A percentile compares a stretch with the other conserved stretches of the same genome.
These are phyloP conservation scores for Herpetotheres cachinnans DNA, from an alignment of 2,113 vertebrate genomes.

Conservation along the genomic window DNA sequence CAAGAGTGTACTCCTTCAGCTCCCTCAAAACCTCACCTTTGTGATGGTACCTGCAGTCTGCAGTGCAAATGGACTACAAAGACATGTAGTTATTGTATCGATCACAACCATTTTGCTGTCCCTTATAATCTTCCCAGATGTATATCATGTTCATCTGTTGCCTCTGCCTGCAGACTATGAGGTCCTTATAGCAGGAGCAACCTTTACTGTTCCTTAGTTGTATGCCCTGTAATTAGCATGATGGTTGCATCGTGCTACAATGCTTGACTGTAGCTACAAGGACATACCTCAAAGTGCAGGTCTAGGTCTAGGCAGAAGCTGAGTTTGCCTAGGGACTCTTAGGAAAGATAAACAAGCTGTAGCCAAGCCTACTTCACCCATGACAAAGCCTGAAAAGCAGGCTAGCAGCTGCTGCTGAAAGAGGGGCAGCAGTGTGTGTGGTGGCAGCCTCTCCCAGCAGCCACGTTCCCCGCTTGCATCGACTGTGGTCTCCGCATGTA, in stretches of 20 bases:
- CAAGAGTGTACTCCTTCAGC: neutral
- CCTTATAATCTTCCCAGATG: neutral
- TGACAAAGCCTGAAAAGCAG: neutral
- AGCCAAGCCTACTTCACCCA: neutral
- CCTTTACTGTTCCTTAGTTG: neutral
- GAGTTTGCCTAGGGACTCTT: neutral
- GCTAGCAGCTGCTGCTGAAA: neutral
- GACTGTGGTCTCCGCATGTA: neutral
- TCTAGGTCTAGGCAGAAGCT: neutral
- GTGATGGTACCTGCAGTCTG: neutral
- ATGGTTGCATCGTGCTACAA: neutral
- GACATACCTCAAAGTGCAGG: neutral
- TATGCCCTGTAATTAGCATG: neutral
- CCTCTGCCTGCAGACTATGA: neutral
- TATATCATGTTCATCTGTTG: neutral
- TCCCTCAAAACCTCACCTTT: neutral
- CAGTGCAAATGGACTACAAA: neutral
- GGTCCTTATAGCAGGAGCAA: neutral
- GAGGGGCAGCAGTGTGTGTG: neutral
- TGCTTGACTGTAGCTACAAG: neutral
- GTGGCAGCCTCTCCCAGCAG: neutral
- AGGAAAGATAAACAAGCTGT: neutral
- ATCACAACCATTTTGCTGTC: neutral
- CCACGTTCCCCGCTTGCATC: rapidly evolving
- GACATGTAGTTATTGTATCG: neutral